Base-by-base conservation (phyloP, 2,797 vertebrate genomes). In the Hozukius guyotensis region DNA sequence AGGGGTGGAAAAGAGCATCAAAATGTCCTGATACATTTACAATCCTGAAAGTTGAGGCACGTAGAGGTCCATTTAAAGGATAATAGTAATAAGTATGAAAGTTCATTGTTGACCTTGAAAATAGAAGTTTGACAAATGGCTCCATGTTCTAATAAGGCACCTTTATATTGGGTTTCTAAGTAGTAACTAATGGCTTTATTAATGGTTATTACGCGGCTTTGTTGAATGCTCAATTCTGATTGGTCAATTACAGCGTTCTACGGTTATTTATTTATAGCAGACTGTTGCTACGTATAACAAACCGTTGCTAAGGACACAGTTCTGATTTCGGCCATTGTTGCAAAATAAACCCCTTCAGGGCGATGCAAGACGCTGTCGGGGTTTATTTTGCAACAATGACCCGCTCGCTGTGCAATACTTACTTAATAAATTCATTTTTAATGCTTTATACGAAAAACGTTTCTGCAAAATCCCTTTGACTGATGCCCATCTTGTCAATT, bases 281-380 rank as follows among this genome's bases (percentile, higher is more conserved):
- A 38, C 13, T 1, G 5, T 38, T 0, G 36, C 36, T 38, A 38
- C 1, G 36, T 38, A 14, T 38, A 38, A 38, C 36, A 38, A 0
- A 46, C 42, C 3, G 16, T 18, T 46, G 42, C 42, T 46, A 46
- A 46, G 6, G 42, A 46, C 14, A 46, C 42, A 46, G 42, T 46
- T 3, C 16, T 46, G 1, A 46, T 46, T 18, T 46, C 1, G 42
- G 42, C 7, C 14, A 46, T 46, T 18, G 3, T 46, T 46, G 3
- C 16, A 46, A 46, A 46, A 46, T 46, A 18, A 46, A 18, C 3
- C 16, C 42, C 42, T 46, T 46, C 42, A 46, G 42, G 42, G 16
- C 42, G 6, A 46, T 46, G 42, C 16, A 18, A 46, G 14, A 46
- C 0, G 6, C 42, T 46, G 16, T 46, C 42, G 0, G 42, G 0